Base-by-base conservation (phyloP, 2,113 vertebrate species). In the Poeciliopsis turrubarensis region DNA sequence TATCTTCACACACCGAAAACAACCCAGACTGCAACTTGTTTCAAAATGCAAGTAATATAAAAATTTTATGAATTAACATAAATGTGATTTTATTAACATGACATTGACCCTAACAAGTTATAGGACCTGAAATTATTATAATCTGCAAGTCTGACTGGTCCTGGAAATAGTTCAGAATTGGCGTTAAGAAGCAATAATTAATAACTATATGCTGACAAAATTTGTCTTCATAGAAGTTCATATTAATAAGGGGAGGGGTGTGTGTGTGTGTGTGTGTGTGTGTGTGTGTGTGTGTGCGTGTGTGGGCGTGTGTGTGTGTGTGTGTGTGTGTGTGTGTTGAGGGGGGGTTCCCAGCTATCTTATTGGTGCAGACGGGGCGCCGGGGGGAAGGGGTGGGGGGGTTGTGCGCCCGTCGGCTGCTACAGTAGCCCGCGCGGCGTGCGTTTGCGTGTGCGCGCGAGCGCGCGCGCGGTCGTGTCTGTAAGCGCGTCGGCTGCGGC, bases 301-400 rank as follows among this genome's bases (percentile, higher is more conserved):
- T 3, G 30, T 31, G 30, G 3, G 30, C 4, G 30, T 4, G 30
- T 4, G 30, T 31, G 30, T 31, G 30, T 29, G 30, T 31, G 30
- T 31, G 30, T 31, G 30, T 4, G 30, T 4, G 30, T 31, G 30
- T 31, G 30, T 31, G 30, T 31, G 30, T 3, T 3, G 10, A 10
- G 0, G 8, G 57, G 32, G n/a, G 15, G 44, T 77, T 74, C 63
- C 14, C 73, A 74, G 44, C 81, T 84, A 60, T 22, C 29, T 92
- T 90, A 93, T 92, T 92, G 91, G 92, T 91, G 78, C 83, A 82
- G 61, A 70, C 72, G 65, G 32, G 76, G 79, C 77, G 25, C 75
- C 62, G 72, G 68, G 78, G 73, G 29, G 29, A 1, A 2, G 29
- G 1, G 29, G 29, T 1, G 29, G 29, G 29, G 29, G 3, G 30